Evolutionary conservation across 2,113 vertebrate genomes (phyloP).

Genomic region (Picathartes gymnocephalus): DNA sequence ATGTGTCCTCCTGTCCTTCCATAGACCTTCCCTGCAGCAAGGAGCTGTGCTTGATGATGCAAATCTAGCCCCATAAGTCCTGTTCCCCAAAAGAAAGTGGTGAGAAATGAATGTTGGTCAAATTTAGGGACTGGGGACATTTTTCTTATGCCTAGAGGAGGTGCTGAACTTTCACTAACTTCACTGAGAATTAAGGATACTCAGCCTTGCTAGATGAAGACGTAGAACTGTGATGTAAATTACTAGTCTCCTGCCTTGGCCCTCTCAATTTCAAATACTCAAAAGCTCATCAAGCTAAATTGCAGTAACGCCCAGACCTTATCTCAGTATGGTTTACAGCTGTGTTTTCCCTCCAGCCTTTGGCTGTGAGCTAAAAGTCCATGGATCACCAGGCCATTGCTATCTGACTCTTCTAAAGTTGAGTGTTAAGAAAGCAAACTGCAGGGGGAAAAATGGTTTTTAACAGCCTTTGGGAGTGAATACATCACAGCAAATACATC

Average conservation of each 20-base stretch:
- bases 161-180: neutral
- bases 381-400: neutral
- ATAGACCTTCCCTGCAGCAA: neutral
- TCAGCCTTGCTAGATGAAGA: neutral
- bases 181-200: neutral
- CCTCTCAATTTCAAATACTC: neutral
- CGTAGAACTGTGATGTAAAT: neutral
- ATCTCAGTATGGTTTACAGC: neutral
- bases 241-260: neutral
- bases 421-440: slow-evolving; percentile 13
- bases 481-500: neutral
- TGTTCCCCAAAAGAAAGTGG: neutral
- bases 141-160: neutral
- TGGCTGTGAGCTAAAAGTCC: slow-evolving; percentile 10
- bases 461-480: slow-evolving; percentile 18
- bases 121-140: neutral
- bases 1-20: neutral
- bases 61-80: neutral
- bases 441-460: neutral
- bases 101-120: neutral
- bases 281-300: neutral
- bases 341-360: neutral
- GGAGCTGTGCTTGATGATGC: neutral
- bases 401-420: neutral
- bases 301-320: neutral